phyloP scores from a whole-genome alignment of 2,888 invertebrate species.

The Anoncus sp. region DNA sequence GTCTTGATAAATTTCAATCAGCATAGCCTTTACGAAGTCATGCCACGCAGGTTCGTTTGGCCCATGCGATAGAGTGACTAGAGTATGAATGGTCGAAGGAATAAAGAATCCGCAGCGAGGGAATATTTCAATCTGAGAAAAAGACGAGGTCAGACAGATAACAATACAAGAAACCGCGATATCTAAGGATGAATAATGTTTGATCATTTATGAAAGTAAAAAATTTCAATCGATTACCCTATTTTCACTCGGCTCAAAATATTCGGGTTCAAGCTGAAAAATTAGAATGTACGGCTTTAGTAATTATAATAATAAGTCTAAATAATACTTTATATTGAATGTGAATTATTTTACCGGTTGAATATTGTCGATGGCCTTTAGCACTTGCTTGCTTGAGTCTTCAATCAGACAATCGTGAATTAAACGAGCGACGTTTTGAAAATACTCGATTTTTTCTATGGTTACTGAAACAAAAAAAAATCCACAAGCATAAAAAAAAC shows the following conservation, averaged over 20 bases:
- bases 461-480: conserved; percentile 1
- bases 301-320: not conserved
- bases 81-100: not conserved
- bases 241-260: not conserved
- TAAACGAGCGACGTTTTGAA: not conserved
- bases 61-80: not conserved
- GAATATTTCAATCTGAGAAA: not conserved
- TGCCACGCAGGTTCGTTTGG: not conserved
- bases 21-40: not conserved
- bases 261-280: not conserved
- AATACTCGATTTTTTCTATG: not conserved
- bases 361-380: not conserved
- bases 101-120: not conserved
- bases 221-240: no score
- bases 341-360: not conserved
- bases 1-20: not conserved
- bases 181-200: not conserved
- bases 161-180: not conserved
- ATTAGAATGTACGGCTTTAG: not conserved
- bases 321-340: not conserved
- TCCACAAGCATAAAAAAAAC: not conserved
- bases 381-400: not conserved
- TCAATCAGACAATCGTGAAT: not conserved
- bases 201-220: not conserved
- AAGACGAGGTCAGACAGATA: no score